Percentiles rank a stretch among this genome's conserved stretches.
phyloP scores from a whole-genome alignment of 2,113 vertebrate genomes.

The Helogale parvula region DNA sequence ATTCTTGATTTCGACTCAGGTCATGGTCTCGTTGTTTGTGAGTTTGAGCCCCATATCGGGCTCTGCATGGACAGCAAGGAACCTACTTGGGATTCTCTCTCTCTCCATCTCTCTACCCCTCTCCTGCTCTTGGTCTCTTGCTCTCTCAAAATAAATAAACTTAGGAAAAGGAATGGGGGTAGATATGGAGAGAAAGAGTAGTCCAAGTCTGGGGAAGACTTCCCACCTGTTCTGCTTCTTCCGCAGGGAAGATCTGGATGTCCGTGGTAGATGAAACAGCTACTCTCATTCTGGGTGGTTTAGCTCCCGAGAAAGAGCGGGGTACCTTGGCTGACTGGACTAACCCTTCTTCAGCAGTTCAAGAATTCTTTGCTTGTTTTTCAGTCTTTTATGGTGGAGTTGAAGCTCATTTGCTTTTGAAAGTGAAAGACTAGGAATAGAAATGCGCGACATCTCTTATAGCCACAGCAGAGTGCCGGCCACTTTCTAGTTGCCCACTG shows the following conservation, averaged over 20 bases:
- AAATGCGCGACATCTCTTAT: background rate
- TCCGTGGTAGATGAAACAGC: background rate
- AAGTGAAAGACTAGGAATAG: conserved; percentile 21
- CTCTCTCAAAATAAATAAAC: no score
- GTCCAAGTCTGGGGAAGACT: background rate
- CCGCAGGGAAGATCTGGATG: background rate
- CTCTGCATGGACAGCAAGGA: no score
- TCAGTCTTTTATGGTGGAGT: background rate
- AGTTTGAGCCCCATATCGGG: no score
- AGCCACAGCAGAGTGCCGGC: background rate
- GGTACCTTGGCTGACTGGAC: background rate
- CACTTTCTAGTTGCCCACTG: background rate
- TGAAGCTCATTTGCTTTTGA: conserved; percentile 27
- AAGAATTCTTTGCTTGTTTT: conserved; percentile 34
- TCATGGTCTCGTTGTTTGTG: no score
- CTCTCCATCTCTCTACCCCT: no score
- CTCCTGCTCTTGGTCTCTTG: no score
- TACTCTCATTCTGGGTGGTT: background rate
- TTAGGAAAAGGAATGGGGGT: no score
- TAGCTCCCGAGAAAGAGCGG: background rate
- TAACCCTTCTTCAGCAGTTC: background rate
- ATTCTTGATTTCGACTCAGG: no score
- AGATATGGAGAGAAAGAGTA: conserved; percentile 24
- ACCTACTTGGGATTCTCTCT: no score
- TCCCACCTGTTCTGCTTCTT: background rate